A percentile compares a stretch with the other conserved stretches of the same genome.
Evolutionary conservation across 2,113 vertebrate species (phyloP).

Genomic region (Coptodon bakossiorum): DNA sequence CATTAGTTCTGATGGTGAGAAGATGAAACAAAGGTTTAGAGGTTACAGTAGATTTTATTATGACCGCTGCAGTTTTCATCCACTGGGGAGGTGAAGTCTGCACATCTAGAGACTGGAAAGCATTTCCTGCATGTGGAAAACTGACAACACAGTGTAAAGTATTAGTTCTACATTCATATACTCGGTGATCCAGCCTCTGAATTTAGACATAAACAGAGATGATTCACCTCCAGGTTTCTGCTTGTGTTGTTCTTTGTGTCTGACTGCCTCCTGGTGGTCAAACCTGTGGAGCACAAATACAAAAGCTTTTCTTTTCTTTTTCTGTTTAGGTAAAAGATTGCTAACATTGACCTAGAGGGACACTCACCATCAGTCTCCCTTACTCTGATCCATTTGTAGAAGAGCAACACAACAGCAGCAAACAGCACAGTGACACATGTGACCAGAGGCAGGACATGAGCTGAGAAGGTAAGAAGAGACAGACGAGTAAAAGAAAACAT

Average conservation of each 20-base stretch:
- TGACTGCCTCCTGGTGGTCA: background rate
- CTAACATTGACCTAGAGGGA: fast-evolving
- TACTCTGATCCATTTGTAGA: background rate
- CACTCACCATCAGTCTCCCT: background rate
- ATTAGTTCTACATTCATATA: background rate
- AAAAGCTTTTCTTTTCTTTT: background rate
- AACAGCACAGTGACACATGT: background rate
- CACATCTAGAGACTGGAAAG: background rate
- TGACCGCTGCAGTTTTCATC: background rate
- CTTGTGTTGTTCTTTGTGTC: background rate
- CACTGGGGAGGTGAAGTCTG: background rate
- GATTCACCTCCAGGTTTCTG: background rate
- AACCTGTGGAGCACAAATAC: background rate
- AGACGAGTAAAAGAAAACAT: background rate
- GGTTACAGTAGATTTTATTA: background rate
- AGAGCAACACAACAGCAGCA: background rate
- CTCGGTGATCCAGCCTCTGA: fast-evolving
- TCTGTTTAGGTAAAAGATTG: fast-evolving
- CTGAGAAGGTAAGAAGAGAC: fast-evolving
- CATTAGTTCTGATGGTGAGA: background rate
- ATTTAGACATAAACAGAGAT: background rate
- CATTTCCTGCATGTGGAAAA: background rate
- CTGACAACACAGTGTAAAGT: fast-evolving
- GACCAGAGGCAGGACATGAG: background rate
- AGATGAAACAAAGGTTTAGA: background rate